These are phyloP conservation scores for Ypsolopha scabrella DNA, from an alignment of 2,888 invertebrate genomes.

Conservation along the genomic window DNA sequence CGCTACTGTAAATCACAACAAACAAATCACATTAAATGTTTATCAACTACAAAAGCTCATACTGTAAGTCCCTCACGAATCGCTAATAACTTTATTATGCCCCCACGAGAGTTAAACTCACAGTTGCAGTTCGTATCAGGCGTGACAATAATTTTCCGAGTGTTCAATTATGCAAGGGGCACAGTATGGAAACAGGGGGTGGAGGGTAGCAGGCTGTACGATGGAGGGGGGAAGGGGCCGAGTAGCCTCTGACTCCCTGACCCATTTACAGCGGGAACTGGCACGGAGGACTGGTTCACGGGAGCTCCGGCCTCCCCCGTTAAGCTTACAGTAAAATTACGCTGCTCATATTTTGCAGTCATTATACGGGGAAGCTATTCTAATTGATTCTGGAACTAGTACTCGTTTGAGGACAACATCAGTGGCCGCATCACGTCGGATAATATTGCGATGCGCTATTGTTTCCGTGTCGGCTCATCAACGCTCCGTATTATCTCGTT, in stretches of 20 bases:
- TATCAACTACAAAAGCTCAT: too few species aligned
- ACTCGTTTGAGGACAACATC: neutral
- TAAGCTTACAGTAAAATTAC: slow-evolving; percentile 13
- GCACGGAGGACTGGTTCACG: slow-evolving; percentile 24
- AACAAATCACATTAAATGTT: too few species aligned
- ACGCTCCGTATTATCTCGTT: neutral
- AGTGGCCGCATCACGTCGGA: neutral
- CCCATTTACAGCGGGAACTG: slow-evolving; percentile 57
- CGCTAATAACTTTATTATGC: slow-evolving; percentile 4
- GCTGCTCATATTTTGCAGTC: slow-evolving; percentile 19
- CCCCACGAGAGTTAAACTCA: slow-evolving; percentile 17
- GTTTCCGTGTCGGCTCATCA: neutral
- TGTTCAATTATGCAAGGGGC: slow-evolving; percentile 64
- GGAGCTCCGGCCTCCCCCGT: neutral
- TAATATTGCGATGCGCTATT: neutral
- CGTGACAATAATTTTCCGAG: slow-evolving; percentile 61
- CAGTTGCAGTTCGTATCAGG: slow-evolving; percentile 35
- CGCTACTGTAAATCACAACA: too few species aligned
- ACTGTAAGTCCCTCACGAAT: neutral
- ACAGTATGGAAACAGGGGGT: slow-evolving; percentile 31
- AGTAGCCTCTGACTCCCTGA: slow-evolving; percentile 47
- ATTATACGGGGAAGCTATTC: slow-evolving; percentile 6
- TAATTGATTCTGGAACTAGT: neutral
- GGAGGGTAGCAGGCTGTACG: slow-evolving; percentile 24
- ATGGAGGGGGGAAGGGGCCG: slow-evolving; percentile 25